Percentiles rank a stretch among this genome's conserved stretches.
phyloP scores from a whole-genome alignment of 2,888 invertebrate genomes.

The Laspeyria flexula region DNA sequence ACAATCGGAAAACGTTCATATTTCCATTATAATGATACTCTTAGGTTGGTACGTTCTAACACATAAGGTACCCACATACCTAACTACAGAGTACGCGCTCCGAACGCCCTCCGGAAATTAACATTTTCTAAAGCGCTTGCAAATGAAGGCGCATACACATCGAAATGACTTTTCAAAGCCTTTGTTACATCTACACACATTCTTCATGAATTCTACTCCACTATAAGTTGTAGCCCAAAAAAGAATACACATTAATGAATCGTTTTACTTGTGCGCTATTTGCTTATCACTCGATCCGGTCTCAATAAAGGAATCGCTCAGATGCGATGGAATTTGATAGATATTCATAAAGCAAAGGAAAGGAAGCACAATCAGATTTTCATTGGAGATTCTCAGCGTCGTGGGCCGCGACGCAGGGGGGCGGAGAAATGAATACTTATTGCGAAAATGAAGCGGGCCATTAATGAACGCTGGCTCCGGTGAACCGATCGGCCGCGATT shows the following conservation, averaged over 20 bases:
- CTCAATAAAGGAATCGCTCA: slow-evolving; percentile 68
- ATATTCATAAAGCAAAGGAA: slow-evolving; percentile 80
- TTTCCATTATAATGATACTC: slow-evolving; percentile 35
- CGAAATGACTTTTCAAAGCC: slow-evolving; percentile 65
- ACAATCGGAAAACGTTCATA: slow-evolving; percentile 28
- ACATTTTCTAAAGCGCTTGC: slow-evolving; percentile 72
- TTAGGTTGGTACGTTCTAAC: slow-evolving; percentile 34
- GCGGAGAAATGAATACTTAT: slow-evolving; percentile 82
- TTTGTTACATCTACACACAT: slow-evolving; percentile 57
- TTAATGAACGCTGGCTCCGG: slow-evolving; percentile 74
- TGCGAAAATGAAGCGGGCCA: slow-evolving; percentile 79
- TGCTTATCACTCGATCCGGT: slow-evolving; percentile 63
- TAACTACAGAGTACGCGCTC: slow-evolving; percentile 28
- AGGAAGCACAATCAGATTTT: slow-evolving; percentile 81
- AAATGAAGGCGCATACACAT: slow-evolving; percentile 67
- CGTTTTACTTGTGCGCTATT: slow-evolving; percentile 60
- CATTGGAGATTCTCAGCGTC: slow-evolving; percentile 63
- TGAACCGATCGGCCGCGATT: slow-evolving; percentile 70
- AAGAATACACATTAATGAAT: slow-evolving; percentile 63
- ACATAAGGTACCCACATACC: slow-evolving; percentile 18
- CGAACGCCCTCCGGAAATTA: slow-evolving; percentile 66
- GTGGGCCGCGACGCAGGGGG: slow-evolving; percentile 40
- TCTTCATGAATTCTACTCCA: slow-evolving; percentile 49
- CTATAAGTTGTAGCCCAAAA: slow-evolving; percentile 40
- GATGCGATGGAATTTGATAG: slow-evolving; percentile 69